Evolutionary conservation across 2,888 invertebrate genomes (phyloP).

Genomic region (Pyrrhia umbra): DNA sequence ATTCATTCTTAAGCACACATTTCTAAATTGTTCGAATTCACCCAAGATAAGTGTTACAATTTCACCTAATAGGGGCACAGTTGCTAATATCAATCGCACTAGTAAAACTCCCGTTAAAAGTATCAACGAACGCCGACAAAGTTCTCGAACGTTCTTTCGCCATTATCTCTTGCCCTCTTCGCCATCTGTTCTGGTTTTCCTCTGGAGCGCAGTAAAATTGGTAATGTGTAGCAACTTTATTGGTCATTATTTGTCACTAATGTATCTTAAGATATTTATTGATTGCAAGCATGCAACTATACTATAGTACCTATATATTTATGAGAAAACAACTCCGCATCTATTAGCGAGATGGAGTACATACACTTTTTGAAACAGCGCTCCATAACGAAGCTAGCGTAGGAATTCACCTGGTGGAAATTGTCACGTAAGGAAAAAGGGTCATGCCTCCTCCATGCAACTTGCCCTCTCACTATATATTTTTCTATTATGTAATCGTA

Average conservation of each 20-base stretch:
- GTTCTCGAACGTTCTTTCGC: conserved; percentile 32
- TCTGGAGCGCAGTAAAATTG: conserved; percentile 39
- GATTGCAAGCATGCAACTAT: conserved; percentile 1
- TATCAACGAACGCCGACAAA: conserved; percentile 38
- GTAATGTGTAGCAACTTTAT: conserved; percentile 39
- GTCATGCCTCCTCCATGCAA: too few relatives aligned
- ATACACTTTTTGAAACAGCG: too few relatives aligned
- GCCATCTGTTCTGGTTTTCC: conserved; percentile 52
- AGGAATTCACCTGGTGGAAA: too few relatives aligned
- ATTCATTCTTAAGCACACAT: too few relatives aligned
- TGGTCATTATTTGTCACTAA: conserved; percentile 42
- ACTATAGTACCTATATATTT: neutral
- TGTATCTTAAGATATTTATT: conserved; percentile 15
- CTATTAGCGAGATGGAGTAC: too few relatives aligned
- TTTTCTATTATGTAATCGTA: too few relatives aligned
- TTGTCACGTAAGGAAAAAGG: too few relatives aligned
- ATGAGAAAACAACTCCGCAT: neutral
- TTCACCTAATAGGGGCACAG: conserved; percentile 3
- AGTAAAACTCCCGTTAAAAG: conserved; percentile 50
- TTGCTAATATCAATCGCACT: conserved; percentile 30
- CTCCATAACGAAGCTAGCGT: too few relatives aligned
- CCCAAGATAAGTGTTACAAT: too few relatives aligned
- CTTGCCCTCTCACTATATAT: too few relatives aligned
- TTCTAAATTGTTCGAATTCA: neutral
- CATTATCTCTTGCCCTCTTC: conserved; percentile 34